Evolutionary conservation across 2,888 invertebrate species (phyloP), one percentile per base, ranked within the genome.

Genomic region (Eumerus sabulonum): DNA sequence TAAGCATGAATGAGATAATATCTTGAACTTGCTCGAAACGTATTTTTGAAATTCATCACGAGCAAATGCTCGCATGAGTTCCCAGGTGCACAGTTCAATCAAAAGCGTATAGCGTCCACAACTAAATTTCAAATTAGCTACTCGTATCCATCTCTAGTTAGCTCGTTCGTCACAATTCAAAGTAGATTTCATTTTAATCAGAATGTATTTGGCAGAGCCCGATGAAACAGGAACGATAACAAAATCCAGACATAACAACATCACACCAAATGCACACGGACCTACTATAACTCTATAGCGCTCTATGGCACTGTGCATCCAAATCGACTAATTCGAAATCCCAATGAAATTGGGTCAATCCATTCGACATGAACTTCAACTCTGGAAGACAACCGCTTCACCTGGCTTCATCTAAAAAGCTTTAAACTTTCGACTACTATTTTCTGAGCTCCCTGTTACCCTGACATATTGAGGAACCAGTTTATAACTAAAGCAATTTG

Each of bases 171-270:
- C 60, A 66, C 60, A 54, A 47, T 53, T 66, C 27, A 27, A 27
- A 56, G 73, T 48, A 59, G 64, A 64, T 70, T 76, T 40, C 70
- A 76, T 76, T 76, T 76, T 64, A 76, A 76, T 70, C 64, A 76
- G 70, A 60, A 67, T 60, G 54, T 42, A 67, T 66, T 66, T 54
- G 16, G 60, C 35, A 50, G 66, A 50, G 16, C 67, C 66, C 54
- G 50, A 36, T n/a, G 3, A 64, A 57, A 51, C 57, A 63, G 54
- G 48, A 47, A 70, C 54, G 27, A 64, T 60, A 64, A 70, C 59
- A 59, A 62, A 57, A 51, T 68, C 38, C 44, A 53, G 56, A 54
- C 56, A 27, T 44, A 70, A n/a, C 76, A 64, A 53, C 70, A 7
- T 9, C 59, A 5, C 50, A 16, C 59, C 14, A 14, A 66, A 38